Evolutionary conservation across 2,113 vertebrate genomes (phyloP).

Genomic region (Pithys albifrons): DNA sequence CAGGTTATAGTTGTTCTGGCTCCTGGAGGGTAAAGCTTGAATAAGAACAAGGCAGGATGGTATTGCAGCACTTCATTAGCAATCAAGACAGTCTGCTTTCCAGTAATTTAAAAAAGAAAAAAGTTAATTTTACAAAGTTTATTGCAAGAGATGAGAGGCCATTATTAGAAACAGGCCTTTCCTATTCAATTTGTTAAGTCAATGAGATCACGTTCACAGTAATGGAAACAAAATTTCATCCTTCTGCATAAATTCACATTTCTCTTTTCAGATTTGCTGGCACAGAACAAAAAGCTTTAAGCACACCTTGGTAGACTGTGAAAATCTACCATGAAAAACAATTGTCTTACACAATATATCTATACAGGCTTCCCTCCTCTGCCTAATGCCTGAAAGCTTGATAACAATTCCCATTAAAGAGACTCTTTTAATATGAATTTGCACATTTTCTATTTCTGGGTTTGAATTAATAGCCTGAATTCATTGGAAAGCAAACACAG

Average conservation of each 20-base stretch:
- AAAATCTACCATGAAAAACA: not conserved
- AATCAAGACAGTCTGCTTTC: constrained; percentile 46
- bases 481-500: constrained; percentile 15
- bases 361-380: not conserved
- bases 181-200: not conserved
- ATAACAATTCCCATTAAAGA: not conserved
- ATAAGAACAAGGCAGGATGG: constrained; percentile 53
- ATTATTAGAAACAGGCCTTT: constrained; percentile 22
- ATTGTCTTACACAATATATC: not conserved
- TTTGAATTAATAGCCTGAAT: constrained; percentile 20
- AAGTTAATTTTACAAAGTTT: constrained; percentile 58
- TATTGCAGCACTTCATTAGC: constrained; percentile 56
- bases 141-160: constrained; percentile 34
- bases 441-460: not conserved
- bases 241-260: not conserved
- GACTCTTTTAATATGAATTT: not conserved
- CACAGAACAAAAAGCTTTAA: not conserved
- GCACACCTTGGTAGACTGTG: not conserved
- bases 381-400: not conserved
- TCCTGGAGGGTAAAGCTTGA: constrained; percentile 38
- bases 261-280: not conserved
- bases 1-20: constrained; percentile 13
- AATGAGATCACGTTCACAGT: not conserved
- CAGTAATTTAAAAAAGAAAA: constrained; percentile 35
- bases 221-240: not conserved